Percentiles rank a stretch among this genome's conserved stretches.
These are phyloP conservation scores for Tricholauxania praeusta DNA, from an alignment of 2,888 invertebrate genomes.

Conservation along the genomic window DNA sequence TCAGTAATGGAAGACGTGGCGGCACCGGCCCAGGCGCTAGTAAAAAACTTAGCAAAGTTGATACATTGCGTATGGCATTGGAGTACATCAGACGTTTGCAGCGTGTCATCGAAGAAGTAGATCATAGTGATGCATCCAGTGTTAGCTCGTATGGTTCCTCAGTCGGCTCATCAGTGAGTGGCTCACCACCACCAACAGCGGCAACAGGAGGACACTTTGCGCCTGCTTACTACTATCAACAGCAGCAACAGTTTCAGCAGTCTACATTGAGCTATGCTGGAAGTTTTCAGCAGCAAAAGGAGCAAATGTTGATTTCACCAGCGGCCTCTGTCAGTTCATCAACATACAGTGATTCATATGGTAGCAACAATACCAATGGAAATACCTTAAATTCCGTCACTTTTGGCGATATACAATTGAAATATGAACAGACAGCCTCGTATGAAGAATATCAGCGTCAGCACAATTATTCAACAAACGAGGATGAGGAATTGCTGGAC, in stretches of 20 bases:
- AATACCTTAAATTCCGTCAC: constrained; percentile 2
- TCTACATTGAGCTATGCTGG: constrained; percentile 44
- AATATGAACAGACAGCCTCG: constrained; percentile 70
- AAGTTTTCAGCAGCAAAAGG: constrained; percentile 46
- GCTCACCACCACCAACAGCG: constrained; percentile 49
- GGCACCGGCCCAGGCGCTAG: constrained; percentile 76
- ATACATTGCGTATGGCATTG: constrained; percentile 88
- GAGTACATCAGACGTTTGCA: constrained; percentile 90
- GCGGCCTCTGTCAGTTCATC: constrained; percentile 52
- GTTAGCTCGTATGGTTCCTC: constrained; percentile 52
- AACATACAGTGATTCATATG: constrained; percentile 43
- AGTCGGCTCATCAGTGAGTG: constrained; percentile 38
- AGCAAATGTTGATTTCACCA: constrained; percentile 53
- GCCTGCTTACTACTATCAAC: constrained; percentile 22
- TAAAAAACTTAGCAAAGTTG: constrained; percentile 89
- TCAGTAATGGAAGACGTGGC: constrained; percentile 75
- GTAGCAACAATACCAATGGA: constrained; percentile 43
- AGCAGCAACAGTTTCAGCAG: constrained; percentile 32
- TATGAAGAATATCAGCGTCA: constrained; percentile 74
- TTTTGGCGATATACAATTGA: constrained; percentile 47
- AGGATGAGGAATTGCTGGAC: constrained; percentile 90
- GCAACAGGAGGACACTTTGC: constrained; percentile 8
- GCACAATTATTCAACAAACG: constrained; percentile 70
- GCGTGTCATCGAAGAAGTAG: constrained; percentile 67
- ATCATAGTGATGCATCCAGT: constrained; percentile 69